Conservation (phyloP, 2,797 vertebrate species). For the Acanthornis magna region DNA sequence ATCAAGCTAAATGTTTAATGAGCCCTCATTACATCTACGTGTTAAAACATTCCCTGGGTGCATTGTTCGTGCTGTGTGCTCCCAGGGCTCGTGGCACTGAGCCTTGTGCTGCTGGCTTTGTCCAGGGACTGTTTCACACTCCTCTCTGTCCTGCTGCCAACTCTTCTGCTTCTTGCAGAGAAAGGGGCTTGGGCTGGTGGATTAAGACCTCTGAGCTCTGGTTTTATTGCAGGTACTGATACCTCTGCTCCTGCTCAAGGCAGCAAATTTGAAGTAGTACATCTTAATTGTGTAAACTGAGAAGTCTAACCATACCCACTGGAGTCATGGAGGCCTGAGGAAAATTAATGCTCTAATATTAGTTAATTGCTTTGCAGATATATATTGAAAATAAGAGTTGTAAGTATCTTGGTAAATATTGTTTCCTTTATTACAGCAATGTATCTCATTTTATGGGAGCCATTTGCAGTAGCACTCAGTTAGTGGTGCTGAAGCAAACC, state of each 20-base stretch:
- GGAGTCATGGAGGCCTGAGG: not conserved
- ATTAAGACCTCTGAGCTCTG: not conserved
- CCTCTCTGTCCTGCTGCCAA: not conserved
- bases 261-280: not conserved
- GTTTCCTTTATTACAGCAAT: conserved; percentile 60
- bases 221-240: not conserved
- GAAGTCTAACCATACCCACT: not conserved
- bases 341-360: conserved; percentile 57
- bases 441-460: conserved; percentile 40
- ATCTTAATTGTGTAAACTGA: not conserved
- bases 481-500: not conserved
- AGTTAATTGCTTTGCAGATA: conserved; percentile 53
- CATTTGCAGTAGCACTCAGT: not conserved
- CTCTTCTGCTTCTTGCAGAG: not conserved
- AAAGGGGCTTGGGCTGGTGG: not conserved
- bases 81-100: not conserved
- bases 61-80: rapidly evolving
- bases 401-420: conserved; percentile 29
- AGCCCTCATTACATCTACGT: rapidly evolving
- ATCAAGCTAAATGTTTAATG: not conserved
- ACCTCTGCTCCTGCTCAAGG: not conserved
- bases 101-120: not conserved
- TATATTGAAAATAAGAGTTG: conserved; percentile 8
- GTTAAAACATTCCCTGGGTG: not conserved
- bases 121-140: not conserved